These are phyloP conservation scores for Ferdinandea cuprea DNA, from an alignment of 2,888 invertebrate species.

Conservation along the genomic window DNA sequence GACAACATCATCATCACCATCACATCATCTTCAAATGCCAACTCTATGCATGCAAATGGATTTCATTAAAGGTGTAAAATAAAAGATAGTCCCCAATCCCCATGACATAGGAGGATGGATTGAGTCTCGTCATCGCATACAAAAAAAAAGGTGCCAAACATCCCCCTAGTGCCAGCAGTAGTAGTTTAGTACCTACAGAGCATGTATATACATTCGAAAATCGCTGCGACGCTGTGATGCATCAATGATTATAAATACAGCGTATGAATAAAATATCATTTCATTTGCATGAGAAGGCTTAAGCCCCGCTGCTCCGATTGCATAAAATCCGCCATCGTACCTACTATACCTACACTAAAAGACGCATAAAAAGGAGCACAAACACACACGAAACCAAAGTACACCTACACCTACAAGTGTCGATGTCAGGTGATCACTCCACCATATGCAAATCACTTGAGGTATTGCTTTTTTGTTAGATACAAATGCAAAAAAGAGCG, in stretches of 20 bases:
- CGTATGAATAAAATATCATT: slow-evolving; percentile 70
- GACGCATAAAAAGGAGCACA: background rate
- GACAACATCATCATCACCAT: background rate
- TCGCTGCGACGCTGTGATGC: slow-evolving; percentile 39
- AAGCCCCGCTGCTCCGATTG: slow-evolving; percentile 46
- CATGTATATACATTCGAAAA: slow-evolving; percentile 27
- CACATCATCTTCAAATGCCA: background rate
- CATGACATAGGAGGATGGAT: slow-evolving; percentile 7
- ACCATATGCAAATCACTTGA: slow-evolving; percentile 56
- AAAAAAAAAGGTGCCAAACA: background rate
- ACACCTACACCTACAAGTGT: too few relatives aligned
- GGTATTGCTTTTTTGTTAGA: slow-evolving; percentile 24
- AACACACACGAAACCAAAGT: too few relatives aligned
- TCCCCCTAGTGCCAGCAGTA: slow-evolving; percentile 2
- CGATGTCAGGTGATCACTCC: slow-evolving; percentile 9
- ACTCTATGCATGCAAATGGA: slow-evolving; percentile 7
- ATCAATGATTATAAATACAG: slow-evolving; percentile 56
- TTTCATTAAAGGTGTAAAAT: slow-evolving; percentile 27
- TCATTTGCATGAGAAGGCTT: slow-evolving; percentile 60
- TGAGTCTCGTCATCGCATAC: background rate
- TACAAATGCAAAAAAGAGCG: slow-evolving; percentile 16
- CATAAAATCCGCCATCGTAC: slow-evolving; percentile 14
- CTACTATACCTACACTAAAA: background rate
- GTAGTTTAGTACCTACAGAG: background rate
- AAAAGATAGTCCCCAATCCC: slow-evolving; percentile 41